phyloP scores from a whole-genome alignment of 2,113 vertebrate species.

The Madoqua kirkii region DNA sequence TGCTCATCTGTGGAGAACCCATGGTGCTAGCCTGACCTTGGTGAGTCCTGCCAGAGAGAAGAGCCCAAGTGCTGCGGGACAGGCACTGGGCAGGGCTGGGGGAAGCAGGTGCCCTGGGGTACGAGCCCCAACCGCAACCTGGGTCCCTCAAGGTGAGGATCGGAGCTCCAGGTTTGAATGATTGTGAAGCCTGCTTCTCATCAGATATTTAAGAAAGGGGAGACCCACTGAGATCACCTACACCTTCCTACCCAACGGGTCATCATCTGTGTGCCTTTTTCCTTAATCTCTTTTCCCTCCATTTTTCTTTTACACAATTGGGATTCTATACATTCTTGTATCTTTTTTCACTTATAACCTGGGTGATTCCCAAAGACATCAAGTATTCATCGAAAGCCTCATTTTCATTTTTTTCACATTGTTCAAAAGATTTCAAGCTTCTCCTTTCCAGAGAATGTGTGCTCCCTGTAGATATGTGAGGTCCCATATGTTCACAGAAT shows the following conservation, averaged over 20 bases:
- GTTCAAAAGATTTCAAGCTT: background rate
- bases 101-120: accelerated
- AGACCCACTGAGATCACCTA: background rate
- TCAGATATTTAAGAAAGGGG: background rate
- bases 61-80: background rate
- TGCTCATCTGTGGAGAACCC: too few species aligned
- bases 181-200: background rate
- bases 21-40: background rate
- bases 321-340: background rate
- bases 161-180: background rate
- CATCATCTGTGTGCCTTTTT: background rate
- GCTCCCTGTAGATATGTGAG: background rate
- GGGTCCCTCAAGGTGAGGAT: background rate
- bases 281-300: background rate
- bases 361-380: background rate
- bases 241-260: background rate
- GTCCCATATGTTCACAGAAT: background rate
- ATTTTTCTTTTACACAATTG: background rate
- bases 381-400: background rate
- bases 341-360: background rate
- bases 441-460: background rate
- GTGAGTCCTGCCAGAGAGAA: background rate
- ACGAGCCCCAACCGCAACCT: accelerated
- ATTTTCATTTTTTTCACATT: background rate
- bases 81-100: background rate